Base-by-base conservation (phyloP, 2,888 invertebrate species). In the Melipona beecheii region DNA sequence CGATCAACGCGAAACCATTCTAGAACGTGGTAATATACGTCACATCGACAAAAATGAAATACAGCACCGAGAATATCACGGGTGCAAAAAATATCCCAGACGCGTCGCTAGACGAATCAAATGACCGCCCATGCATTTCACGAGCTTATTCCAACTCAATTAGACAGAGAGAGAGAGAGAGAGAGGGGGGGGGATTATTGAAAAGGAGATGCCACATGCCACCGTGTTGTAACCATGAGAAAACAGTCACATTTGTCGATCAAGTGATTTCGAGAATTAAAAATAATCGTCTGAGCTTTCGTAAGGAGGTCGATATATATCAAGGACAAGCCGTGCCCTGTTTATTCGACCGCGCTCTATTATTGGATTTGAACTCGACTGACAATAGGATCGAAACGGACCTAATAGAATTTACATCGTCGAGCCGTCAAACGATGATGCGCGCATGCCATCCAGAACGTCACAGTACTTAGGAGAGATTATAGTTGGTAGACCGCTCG, bases 261-360 rank as follows among this genome's bases (percentile, higher is more conserved):
- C 83, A 79, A 83, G 78, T 82, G 82, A 86, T 85, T 86, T 85
- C 78, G 85, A 19, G 86, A 84, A 86, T 85, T 86, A 86, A 86
- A 86, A 86, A 86, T 86, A 86, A 43, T 43, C 79, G 84, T 75
- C 31, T 50, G 78, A 66, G 81, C 75, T 86, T 86, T 86, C 86
- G 86, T 85, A 85, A 85, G 83, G 80, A 85, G 86, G 83, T 79
- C 85, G 85, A 85, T 85, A 83, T 75, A 83, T 75, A 83, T 82
- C 82, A 85, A 85, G 86, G 86, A 78, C 85, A 77, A 81, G 80
- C 78, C 78, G 74, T 75, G 75, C 80, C 82, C 83, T 83, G 76
- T 83, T 86, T 86, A 85, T 86, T 73, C 79, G 85, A 75, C 75
- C 77, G 76, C 73, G 83, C 85, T 74, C 73, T 82, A 85, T 85